Evolutionary conservation across 1,140 invertebrate genomes (phyloP).

Genomic region (Periplaneta americana): DNA sequence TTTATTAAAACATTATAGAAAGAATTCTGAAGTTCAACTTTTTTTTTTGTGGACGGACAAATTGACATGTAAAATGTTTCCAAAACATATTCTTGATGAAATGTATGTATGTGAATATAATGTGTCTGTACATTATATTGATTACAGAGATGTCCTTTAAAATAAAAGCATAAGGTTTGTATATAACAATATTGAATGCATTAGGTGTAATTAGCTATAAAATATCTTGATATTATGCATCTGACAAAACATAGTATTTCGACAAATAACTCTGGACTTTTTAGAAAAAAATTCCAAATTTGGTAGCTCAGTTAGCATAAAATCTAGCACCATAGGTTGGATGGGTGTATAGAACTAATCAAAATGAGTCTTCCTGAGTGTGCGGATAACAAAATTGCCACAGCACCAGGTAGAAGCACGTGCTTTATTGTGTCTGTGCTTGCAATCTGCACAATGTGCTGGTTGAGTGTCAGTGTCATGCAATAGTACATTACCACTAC

Average conservation of each 20-base stretch:
- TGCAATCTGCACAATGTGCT: background rate
- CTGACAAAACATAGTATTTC: no score
- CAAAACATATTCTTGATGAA: no score
- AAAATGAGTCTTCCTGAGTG: conserved; percentile 52
- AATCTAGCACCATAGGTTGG: background rate
- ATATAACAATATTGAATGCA: no score
- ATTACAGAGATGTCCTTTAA: background rate
- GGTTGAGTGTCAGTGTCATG: conserved; percentile 34
- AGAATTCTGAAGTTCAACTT: no score
- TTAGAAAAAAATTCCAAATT: background rate
- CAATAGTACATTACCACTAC: conserved; percentile 56
- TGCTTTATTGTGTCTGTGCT: conserved; percentile 5
- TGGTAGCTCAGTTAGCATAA: background rate
- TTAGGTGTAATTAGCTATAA: no score
- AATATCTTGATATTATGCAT: no score
- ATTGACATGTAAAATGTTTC: background rate
- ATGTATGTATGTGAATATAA: background rate
- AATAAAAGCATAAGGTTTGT: no score
- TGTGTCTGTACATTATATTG: background rate
- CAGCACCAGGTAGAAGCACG: conserved; percentile 55
- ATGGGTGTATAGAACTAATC: conserved; percentile 32
- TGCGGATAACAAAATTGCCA: conserved; percentile 49
- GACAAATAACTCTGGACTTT: no score
- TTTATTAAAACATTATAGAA: no score
- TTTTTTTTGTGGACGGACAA: no score